Conservation (phyloP, 2,797 vertebrate species). For the Aphelocoma californica region DNA sequence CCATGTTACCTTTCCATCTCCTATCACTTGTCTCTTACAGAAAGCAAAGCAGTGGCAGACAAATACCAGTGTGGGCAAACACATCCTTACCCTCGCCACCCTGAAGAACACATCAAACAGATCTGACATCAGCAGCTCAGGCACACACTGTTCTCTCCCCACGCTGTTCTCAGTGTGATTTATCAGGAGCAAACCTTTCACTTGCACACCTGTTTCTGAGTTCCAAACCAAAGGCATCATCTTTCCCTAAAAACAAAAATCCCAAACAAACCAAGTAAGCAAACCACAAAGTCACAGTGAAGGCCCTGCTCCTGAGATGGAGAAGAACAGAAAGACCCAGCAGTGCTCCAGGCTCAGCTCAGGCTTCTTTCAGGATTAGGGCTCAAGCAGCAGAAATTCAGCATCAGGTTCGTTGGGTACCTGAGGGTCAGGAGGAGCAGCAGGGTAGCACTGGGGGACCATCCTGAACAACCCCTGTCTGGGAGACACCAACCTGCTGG, state of each 20-base stretch:
- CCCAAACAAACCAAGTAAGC: background rate
- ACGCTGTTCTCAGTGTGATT: background rate
- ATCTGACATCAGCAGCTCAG: background rate
- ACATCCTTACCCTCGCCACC: background rate
- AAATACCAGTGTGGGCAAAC: background rate
- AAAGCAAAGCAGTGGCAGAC: background rate
- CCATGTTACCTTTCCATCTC: background rate
- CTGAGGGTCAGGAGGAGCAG: background rate
- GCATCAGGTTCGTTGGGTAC: background rate
- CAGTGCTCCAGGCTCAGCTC: background rate
- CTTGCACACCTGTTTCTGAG: background rate
- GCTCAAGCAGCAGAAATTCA: background rate
- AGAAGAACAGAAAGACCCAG: background rate
- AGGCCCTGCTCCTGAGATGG: background rate
- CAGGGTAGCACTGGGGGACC: background rate
- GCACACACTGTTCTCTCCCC: background rate
- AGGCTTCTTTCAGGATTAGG: background rate
- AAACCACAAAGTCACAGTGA: background rate
- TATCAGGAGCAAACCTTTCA: background rate
- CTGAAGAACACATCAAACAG: background rate
- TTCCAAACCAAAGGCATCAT: background rate
- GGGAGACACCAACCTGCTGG: background rate
- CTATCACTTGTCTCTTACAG: background rate
- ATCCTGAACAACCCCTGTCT: accelerated
- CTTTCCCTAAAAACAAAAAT: background rate